These are phyloP conservation scores for Apamea sordens DNA, from an alignment of 2,888 invertebrate genomes.

Conservation along the genomic window DNA sequence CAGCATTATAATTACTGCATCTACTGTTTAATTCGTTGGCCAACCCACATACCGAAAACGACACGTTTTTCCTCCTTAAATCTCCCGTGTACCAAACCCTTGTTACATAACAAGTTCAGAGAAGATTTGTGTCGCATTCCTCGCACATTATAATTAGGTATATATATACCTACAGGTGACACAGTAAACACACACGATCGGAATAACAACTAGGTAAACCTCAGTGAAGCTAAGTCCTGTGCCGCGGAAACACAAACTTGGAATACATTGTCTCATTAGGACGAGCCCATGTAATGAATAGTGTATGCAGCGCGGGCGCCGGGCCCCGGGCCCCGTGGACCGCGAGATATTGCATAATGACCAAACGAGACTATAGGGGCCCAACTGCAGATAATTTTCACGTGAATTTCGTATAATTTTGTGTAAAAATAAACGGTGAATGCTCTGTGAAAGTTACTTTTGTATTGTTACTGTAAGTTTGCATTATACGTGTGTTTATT, in stretches of 20 bases:
- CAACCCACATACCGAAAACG: conserved; percentile 19
- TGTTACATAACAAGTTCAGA: conserved; percentile 36
- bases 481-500: background rate
- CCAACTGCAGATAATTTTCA: conserved; percentile 44
- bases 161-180: conserved; percentile 40
- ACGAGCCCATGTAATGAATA: conserved; percentile 77
- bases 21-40: conserved; percentile 31
- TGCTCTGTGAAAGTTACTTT: conserved; percentile 13
- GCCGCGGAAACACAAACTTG: conserved; percentile 72
- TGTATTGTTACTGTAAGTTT: conserved; percentile 9
- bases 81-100: conserved; percentile 19
- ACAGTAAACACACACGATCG: conserved; percentile 53
- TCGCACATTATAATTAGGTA: conserved; percentile 61
- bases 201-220: conserved; percentile 61
- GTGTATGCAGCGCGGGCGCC: conserved; percentile 71
- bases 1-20: background rate
- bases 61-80: conserved; percentile 37
- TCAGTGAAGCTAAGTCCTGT: conserved; percentile 59
- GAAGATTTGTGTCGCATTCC: conserved; percentile 48
- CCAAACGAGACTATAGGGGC: conserved; percentile 50
- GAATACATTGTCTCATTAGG: conserved; percentile 78
- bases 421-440: conserved; percentile 37
- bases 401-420: conserved; percentile 34
- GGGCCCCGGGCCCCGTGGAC: conserved; percentile 59
- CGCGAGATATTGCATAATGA: conserved; percentile 73